Evolutionary conservation across 2,888 invertebrate genomes (phyloP), one percentile per base, ranked within the genome.

Genomic region (Caradrina kadenii): DNA sequence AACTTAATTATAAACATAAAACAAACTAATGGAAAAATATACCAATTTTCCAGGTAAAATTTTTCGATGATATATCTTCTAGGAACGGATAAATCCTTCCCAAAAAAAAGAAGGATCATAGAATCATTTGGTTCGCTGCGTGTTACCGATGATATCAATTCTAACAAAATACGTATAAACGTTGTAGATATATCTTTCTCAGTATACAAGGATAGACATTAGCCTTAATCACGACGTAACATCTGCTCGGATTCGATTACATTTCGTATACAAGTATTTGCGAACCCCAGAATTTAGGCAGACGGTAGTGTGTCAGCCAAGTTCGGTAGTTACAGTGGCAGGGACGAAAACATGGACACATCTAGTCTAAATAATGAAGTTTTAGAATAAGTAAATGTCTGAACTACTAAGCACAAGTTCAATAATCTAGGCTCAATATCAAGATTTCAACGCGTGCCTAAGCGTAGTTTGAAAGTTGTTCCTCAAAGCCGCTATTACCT

Each of bases 151-250:
- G 3, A 49, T n/a, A 6, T 7, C n/a, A 15, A 7, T n/a, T 48
- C 4, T n/a, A 48, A 48, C 11, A 6, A 21, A 48, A n/a, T 10
- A 63, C n/a, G 0, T 35, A 48, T n/a, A n/a, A 6, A 13, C 15
- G 26, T 17, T 2, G 13, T 17, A 66, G 3, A 49, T 19, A n/a
- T 49, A 69, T 50, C 0, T 42, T 55, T 31, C 21, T 42, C 26
- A 55, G 42, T 59, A 69, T 49, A 42, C 10, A 54, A 42, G 17
- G 31, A 48, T 54, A 73, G 26, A 63, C 73, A 70, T 70, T 73
- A 73, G 48, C 73, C 31, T 63, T n/a, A 73, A 54, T 70, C 31
- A 70, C 31, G 49, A 42, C 6, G 65, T 73, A 63, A 73, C 73
- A 70, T 73, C 64, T 70, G 73, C 22, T 10, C 22, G 21, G 22